These are phyloP conservation scores for Myzus persicae DNA, from an alignment of 1,140 invertebrate species.

Conservation along the genomic window DNA sequence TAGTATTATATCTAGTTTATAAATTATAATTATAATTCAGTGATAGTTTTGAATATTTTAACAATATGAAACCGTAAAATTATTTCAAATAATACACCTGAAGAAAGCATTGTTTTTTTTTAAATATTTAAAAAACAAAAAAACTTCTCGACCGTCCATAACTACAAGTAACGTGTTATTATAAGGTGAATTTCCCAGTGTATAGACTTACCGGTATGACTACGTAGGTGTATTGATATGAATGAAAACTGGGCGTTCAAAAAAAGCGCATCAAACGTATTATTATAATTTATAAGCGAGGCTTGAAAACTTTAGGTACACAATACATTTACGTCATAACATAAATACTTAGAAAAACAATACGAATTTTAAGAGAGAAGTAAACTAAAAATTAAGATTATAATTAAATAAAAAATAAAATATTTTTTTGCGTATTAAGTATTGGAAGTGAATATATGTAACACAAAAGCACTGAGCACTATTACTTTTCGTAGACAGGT, in stretches of 20 bases:
- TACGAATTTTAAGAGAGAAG: too few relatives aligned
- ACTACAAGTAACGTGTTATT: slow-evolving; percentile 46
- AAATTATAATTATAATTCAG: background rate
- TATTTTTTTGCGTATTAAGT: too few relatives aligned
- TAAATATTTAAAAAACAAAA: background rate
- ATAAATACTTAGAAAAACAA: too few relatives aligned
- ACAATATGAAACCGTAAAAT: background rate
- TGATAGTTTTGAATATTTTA: background rate
- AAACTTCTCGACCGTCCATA: slow-evolving; percentile 40
- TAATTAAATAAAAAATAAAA: too few relatives aligned
- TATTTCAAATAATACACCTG: background rate
- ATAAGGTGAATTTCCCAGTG: background rate
- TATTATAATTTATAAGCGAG: background rate
- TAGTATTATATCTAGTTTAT: background rate
- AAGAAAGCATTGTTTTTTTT: background rate
- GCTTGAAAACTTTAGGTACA: too few relatives aligned
- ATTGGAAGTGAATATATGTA: too few relatives aligned
- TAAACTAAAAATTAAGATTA: too few relatives aligned
- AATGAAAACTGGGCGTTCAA: background rate
- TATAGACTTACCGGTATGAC: background rate
- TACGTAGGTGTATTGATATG: background rate
- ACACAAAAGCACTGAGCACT: too few relatives aligned
- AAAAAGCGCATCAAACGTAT: background rate
- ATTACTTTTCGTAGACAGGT: too few relatives aligned
- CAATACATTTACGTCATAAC: too few relatives aligned